Conservation (phyloP, 1,140 invertebrate species). For the Battus philenor region DNA sequence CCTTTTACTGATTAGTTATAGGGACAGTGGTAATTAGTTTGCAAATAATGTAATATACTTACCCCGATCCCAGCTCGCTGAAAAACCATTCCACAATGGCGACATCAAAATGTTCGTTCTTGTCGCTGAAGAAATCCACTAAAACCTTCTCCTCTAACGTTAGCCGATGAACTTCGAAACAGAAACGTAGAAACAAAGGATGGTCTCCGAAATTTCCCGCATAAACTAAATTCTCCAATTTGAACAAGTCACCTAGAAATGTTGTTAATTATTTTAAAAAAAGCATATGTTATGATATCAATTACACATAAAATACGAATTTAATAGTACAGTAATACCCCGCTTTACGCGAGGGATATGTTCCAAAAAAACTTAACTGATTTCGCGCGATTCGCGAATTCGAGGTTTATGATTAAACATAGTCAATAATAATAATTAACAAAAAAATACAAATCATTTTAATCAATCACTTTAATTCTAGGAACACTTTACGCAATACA, state of each 20-base stretch:
- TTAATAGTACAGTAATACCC: no score
- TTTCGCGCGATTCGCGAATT: conserved; percentile 1
- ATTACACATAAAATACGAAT: no score
- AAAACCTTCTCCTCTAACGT: conserved; percentile 26
- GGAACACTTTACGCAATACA: no score
- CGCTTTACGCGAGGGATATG: no score
- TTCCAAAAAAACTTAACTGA: conserved; percentile 19
- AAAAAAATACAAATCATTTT: no score
- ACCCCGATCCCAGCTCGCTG: conserved; percentile 41
- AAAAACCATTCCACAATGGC: conserved; percentile 53
- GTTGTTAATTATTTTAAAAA: no score
- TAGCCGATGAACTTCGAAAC: conserved; percentile 25
- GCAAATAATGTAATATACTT: conserved; percentile 23
- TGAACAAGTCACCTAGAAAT: conserved; percentile 29
- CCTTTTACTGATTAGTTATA: no score
- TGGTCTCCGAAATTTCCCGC: conserved; percentile 27
- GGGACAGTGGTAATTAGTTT: no score
- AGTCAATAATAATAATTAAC: no score
- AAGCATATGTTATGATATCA: no score
- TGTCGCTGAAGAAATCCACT: conserved; percentile 30
- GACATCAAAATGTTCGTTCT: conserved; percentile 45
- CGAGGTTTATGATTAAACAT: no score
- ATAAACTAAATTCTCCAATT: conserved; percentile 31
- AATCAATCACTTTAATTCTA: no score
- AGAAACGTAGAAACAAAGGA: conserved; percentile 24